Percentiles rank a stretch among this genome's conserved stretches.
phyloP scores from a whole-genome alignment of 1,140 invertebrate genomes.

The Brachystomella parvula region DNA sequence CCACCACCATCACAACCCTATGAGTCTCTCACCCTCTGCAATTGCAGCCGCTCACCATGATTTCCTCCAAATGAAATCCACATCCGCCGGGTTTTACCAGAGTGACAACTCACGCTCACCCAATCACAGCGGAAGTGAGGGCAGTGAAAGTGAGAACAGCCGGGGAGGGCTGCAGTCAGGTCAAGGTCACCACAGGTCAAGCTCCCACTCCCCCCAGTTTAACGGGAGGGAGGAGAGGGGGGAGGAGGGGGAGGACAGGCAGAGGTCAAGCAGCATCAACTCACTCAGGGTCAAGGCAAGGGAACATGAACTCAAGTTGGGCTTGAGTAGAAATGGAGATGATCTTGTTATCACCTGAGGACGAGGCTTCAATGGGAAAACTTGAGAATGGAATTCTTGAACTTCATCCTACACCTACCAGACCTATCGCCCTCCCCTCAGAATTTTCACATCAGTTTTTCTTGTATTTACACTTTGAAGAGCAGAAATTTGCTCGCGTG shows the following conservation, averaged over 20 bases:
- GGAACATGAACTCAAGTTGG: slow-evolving; percentile 79
- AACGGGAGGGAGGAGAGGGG: slow-evolving; percentile 47
- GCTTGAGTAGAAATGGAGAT: slow-evolving; percentile 40
- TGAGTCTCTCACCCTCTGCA: background rate
- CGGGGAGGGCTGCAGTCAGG: slow-evolving; percentile 15
- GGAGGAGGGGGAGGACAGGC: slow-evolving; percentile 64
- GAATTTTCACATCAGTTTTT: too few species aligned
- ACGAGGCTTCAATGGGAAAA: background rate
- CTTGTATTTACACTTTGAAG: too few species aligned
- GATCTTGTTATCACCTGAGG: background rate
- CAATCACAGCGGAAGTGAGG: background rate
- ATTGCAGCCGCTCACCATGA: background rate
- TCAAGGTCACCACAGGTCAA: slow-evolving; percentile 8
- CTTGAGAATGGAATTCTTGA: too few species aligned
- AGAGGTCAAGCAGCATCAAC: slow-evolving; percentile 52
- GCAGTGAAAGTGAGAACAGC: slow-evolving; percentile 9
- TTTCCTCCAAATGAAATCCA: background rate
- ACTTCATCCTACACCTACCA: too few species aligned
- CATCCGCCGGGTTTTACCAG: background rate
- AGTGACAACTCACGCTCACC: background rate
- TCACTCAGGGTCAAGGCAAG: slow-evolving; percentile 79
- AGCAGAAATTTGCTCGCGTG: too few species aligned
- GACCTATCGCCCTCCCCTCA: too few species aligned
- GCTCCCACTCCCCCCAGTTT: slow-evolving; percentile 1
- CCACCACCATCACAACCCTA: slow-evolving; percentile 42